Conservation (phyloP, 2,113 vertebrate genomes). For the Myocastor coypus region DNA sequence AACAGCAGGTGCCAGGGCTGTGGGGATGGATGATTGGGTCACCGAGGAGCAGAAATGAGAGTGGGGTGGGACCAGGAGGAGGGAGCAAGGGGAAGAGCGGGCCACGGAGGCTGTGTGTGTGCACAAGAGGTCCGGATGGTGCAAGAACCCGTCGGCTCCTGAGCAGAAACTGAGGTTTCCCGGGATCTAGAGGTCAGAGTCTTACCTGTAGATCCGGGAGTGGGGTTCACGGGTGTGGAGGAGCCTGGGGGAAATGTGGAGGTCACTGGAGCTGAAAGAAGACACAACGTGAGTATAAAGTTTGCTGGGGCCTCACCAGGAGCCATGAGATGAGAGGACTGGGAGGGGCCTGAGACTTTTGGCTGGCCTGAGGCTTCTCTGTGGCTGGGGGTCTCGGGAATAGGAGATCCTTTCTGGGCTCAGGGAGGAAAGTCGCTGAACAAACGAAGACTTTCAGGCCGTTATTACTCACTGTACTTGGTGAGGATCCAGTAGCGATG, state of each 20-base stretch:
- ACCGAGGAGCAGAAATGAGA: neutral
- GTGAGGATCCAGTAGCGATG: neutral
- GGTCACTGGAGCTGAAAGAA: slow-evolving; percentile 25
- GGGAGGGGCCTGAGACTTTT: neutral
- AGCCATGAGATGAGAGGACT: neutral
- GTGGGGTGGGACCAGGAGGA: neutral
- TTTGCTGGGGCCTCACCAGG: neutral
- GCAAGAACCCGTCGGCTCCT: neutral
- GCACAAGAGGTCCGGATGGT: neutral
- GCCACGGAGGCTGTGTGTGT: neutral
- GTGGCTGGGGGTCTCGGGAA: neutral
- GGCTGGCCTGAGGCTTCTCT: neutral
- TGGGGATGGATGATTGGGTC: neutral
- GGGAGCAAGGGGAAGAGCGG: neutral
- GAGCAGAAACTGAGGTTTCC: neutral
- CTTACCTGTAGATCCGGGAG: slow-evolving; percentile 25
- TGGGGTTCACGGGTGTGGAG: neutral
- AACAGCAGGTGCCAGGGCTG: neutral
- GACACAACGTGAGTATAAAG: neutral
- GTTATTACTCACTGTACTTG: slow-evolving; percentile 48
- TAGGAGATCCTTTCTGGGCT: no score
- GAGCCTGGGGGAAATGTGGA: neutral
- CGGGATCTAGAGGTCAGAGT: neutral
- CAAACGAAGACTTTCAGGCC: neutral
- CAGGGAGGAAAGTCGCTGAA: neutral